Conservation (phyloP, 2,113 vertebrate species). For the Podilymbus podiceps region DNA sequence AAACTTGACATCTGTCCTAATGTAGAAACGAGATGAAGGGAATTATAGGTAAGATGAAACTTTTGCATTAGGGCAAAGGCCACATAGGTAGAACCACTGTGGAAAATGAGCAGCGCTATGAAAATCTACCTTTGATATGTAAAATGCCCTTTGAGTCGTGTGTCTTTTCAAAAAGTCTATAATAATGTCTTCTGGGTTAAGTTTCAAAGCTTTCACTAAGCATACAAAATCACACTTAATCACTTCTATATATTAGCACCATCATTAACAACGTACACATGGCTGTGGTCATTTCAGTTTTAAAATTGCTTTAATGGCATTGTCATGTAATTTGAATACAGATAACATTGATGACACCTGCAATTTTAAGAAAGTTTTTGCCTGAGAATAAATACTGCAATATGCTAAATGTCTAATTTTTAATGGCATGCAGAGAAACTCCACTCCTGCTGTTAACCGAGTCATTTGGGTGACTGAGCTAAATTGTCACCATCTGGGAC, state of each 20-base stretch:
- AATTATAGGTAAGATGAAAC: not conserved
- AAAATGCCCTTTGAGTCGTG: not conserved
- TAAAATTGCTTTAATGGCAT: not conserved
- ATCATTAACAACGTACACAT: not conserved
- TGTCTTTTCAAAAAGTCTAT: not conserved
- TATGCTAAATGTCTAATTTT: conserved; percentile 9
- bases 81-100: not conserved
- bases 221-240: not conserved
- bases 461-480: not conserved
- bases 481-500: conserved; percentile 21
- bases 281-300: not conserved
- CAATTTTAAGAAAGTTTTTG: not conserved
- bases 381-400: conserved; percentile 7
- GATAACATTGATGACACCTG: not conserved
- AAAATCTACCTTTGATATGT: not conserved
- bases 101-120: not conserved
- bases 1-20: not conserved
- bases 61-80: not conserved
- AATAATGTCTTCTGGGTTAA: not conserved
- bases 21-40: not conserved
- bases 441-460: not conserved
- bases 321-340: not conserved
- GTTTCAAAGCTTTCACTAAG: not conserved
- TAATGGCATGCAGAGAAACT: not conserved
- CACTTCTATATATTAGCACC: not conserved